Base-by-base conservation (phyloP, 2,888 invertebrate species). In the Cerceris rybyensis region DNA sequence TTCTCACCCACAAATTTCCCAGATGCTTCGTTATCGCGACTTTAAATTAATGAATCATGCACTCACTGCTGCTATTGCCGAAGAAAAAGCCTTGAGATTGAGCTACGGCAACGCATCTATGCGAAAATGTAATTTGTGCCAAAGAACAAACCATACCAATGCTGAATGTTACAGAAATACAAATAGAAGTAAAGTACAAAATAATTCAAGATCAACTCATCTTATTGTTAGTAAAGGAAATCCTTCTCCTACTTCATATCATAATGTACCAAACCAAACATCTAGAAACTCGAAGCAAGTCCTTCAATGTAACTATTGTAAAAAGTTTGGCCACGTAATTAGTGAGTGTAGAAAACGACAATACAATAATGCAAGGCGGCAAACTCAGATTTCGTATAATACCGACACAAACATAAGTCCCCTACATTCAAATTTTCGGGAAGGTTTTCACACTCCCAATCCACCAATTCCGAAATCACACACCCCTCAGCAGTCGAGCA, bases 371-470 rank as follows among this genome's bases (percentile, higher is more conserved):
- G 7, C 13, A 4, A 59, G 2, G 4, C 8, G 11, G 14, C 41
- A 42, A 6, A 5, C 8, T 2, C 46, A 46, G 5, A 5, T 5
- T 5, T 46, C 46, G 1, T 8, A 1, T 2, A 46, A 46, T 5
- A 13, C 46, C 2, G 4, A 28, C 28, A 4, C 1, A 46, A 46
- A 46, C 46, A 8, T 1, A 5, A 8, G 5, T 13, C 2, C 13
- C 5, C 46, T 41, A 64, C n/a, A 64, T 64, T 41, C 50, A 50
- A 59, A 68, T 68, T 42, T 59, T 68, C 42, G 13, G 7, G 52
- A 52, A 7, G 2, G 9, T 2, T 14, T 13, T 0, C 16, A 0
- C 8, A n/a, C 39, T 6, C 11, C 64, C 50, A 28, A 64, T 9
- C 64, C 50, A 1, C 64, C 39, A n/a, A 63, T 7, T 6, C 13